Evolutionary conservation across 1,140 invertebrate genomes (phyloP).

Genomic region (Papilio xuthus): DNA sequence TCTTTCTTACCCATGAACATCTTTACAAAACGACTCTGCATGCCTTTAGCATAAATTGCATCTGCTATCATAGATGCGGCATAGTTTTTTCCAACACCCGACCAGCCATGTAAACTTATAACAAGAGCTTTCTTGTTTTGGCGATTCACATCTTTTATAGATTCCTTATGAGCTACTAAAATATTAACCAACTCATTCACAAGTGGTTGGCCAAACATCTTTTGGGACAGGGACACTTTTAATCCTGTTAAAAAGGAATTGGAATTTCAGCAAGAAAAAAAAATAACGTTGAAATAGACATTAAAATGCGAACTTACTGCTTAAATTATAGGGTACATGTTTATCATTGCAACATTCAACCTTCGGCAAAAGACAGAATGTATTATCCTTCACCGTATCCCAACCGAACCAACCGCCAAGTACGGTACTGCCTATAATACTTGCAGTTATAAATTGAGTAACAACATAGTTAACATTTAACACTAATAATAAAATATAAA

Average conservation of each 20-base stretch:
- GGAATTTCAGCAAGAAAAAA: neutral
- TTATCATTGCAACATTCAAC: slow-evolving; percentile 70
- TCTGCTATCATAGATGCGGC: slow-evolving; percentile 91
- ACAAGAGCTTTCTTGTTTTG: slow-evolving; percentile 85
- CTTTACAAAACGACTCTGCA: slow-evolving; percentile 90
- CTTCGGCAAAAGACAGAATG: slow-evolving; percentile 65
- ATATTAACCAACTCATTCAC: slow-evolving; percentile 81
- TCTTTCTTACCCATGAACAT: slow-evolving; percentile 90
- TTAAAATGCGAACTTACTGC: slow-evolving; percentile 56
- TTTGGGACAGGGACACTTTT: slow-evolving; percentile 59
- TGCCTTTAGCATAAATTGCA: slow-evolving; percentile 87
- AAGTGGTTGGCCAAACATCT: slow-evolving; percentile 87
- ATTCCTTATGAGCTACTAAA: slow-evolving; percentile 80
- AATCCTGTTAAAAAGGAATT: slow-evolving; percentile 58
- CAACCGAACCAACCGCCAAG: slow-evolving; percentile 64
- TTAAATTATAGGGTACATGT: slow-evolving; percentile 68
- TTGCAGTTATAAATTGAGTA: slow-evolving; percentile 53
- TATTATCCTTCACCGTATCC: slow-evolving; percentile 64
- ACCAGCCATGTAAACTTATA: slow-evolving; percentile 90
- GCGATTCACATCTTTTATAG: slow-evolving; percentile 75
- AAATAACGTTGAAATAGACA: neutral
- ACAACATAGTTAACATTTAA: slow-evolving; percentile 39
- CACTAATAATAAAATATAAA: slow-evolving; percentile 14
- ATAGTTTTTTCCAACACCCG: slow-evolving; percentile 94
- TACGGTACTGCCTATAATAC: slow-evolving; percentile 48